These are phyloP conservation scores for Drosophila nigromelanica DNA, from an alignment of 1,140 invertebrate genomes.

Conservation along the genomic window DNA sequence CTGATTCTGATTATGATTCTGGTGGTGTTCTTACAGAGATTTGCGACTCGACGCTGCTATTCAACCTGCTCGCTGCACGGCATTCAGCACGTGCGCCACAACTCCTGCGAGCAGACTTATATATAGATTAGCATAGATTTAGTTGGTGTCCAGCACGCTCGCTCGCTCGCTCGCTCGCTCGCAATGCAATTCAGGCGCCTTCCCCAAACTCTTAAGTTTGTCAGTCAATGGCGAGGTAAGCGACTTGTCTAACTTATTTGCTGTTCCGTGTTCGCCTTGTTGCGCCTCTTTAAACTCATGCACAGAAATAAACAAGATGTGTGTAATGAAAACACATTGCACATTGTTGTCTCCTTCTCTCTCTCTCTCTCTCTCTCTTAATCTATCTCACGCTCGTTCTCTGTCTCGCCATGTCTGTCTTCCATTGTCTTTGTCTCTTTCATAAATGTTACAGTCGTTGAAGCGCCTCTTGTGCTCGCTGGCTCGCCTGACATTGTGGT, in stretches of 20 bases:
- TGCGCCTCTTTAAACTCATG: constrained; percentile 20
- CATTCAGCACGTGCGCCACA: constrained; percentile 88
- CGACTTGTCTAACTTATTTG: constrained; percentile 44
- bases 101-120: constrained; percentile 91
- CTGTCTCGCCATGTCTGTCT: constrained; percentile 39
- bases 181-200: constrained; percentile 29
- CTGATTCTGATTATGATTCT: constrained; percentile 70
- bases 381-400: constrained; percentile 24
- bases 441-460: constrained; percentile 24
- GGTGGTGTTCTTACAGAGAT: constrained; percentile 86
- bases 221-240: constrained; percentile 70
- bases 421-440: constrained; percentile 24
- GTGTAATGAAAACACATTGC: constrained; percentile 29
- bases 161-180: constrained; percentile 10
- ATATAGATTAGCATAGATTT: constrained; percentile 86
- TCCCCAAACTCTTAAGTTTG: constrained; percentile 21
- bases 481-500: constrained; percentile 54
- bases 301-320: constrained; percentile 13
- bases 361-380: constrained; percentile 17
- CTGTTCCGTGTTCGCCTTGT: constrained; percentile 37
- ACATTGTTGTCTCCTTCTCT: constrained; percentile 29
- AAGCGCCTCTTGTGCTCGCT: constrained; percentile 28
- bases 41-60: constrained; percentile 89
- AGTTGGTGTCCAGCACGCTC: constrained; percentile 29
- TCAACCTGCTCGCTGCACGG: constrained; percentile 88